A percentile compares a stretch with the other conserved stretches of the same genome.
Evolutionary conservation across 2,113 vertebrate species (phyloP).

Genomic region (Formicarius rufipectus): DNA sequence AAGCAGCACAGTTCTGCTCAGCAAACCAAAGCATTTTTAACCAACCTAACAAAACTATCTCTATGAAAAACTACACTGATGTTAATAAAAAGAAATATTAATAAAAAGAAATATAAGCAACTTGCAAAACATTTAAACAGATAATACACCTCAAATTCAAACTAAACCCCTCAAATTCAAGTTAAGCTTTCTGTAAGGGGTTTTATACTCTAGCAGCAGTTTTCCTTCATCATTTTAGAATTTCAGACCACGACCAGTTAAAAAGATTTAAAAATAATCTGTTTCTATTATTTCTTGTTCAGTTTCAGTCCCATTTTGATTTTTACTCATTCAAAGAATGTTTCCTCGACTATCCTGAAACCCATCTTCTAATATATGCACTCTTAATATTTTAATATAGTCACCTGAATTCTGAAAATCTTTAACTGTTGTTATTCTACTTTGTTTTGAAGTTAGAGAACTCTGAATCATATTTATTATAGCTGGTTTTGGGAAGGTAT

Average conservation of each 20-base stretch:
- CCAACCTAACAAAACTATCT: background rate
- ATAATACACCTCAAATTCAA: background rate
- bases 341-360: background rate
- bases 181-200: background rate
- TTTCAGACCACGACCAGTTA: background rate
- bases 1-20: background rate
- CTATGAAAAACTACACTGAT: rapidly evolving
- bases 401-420: background rate
- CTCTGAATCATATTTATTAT: background rate
- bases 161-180: background rate
- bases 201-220: background rate
- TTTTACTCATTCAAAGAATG: background rate
- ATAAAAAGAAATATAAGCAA: background rate
- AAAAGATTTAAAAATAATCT: background rate
- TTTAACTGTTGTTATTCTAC: background rate
- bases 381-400: background rate
- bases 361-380: background rate
- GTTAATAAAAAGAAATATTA: background rate
- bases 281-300: background rate
- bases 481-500: background rate
- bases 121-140: background rate
- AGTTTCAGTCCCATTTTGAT: background rate
- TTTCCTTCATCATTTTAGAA: background rate
- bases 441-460: background rate
- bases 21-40: background rate